phyloP scores from a whole-genome alignment of 2,797 vertebrate species.

The Sardinella longiceps region DNA sequence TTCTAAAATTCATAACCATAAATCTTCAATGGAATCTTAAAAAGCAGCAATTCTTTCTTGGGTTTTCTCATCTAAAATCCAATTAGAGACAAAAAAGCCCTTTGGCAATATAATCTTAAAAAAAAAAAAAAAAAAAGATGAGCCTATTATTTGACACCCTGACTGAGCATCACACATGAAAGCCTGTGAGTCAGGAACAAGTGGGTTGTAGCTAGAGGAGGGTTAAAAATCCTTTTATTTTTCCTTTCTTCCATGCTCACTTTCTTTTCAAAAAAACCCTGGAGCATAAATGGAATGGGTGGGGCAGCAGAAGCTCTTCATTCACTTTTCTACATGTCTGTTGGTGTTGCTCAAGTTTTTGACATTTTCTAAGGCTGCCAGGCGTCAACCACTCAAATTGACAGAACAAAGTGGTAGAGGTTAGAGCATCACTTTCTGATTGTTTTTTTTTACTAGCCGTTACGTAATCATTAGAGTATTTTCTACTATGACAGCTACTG shows the following conservation, averaged over 20 bases:
- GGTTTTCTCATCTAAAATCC: slow-evolving; percentile 7
- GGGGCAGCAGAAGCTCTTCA: neutral
- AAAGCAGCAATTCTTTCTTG: neutral
- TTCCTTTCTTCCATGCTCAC: neutral
- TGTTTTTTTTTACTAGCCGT: neutral
- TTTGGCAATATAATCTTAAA: neutral
- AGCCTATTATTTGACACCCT: neutral
- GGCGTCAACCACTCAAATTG: neutral
- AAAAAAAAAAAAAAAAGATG: neutral
- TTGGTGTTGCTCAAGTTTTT: neutral
- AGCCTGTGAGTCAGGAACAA: neutral
- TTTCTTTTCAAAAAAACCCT: neutral
- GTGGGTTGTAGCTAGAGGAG: slow-evolving; percentile 9
- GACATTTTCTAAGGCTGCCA: neutral
- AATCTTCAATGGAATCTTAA: neutral
- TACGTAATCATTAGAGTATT: neutral
- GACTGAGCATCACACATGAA: slow-evolving; percentile 7
- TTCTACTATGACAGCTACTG: neutral
- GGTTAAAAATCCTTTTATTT: slow-evolving; percentile 6
- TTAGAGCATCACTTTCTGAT: neutral
- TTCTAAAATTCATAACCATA: neutral
- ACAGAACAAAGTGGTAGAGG: neutral
- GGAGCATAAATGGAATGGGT: neutral
- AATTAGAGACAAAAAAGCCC: slow-evolving; percentile 4
- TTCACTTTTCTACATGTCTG: neutral